Percentiles rank a stretch among this genome's conserved stretches.
Conservation (phyloP, 2,888 invertebrate species). For the Idaea biselata region DNA sequence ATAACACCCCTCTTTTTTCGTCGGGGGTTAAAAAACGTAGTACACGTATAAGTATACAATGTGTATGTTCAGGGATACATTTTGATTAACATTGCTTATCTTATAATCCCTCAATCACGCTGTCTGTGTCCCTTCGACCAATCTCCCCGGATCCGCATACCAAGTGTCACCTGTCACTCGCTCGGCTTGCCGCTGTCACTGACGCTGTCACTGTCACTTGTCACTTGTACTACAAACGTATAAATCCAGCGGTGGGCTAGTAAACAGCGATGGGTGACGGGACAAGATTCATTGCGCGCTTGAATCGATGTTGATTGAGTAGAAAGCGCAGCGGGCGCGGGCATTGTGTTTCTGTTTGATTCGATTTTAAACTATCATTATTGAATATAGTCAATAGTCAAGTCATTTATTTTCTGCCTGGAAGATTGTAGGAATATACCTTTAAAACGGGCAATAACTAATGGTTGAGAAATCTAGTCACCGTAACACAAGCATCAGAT, state of each 20-base stretch:
- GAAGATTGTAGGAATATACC: no score
- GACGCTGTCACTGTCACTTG: conserved; percentile 2
- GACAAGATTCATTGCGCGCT: conserved; percentile 4
- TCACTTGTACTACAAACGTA: conserved; percentile 7
- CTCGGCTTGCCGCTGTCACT: conserved; percentile 2
- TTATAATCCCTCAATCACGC: not conserved
- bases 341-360: not conserved
- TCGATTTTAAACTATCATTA: not conserved
- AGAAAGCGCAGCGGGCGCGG: not conserved
- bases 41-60: not conserved
- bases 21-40: no score
- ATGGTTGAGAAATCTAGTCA: no score
- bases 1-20: no score
- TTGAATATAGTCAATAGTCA: no score
- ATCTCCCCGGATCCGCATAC: not conserved
- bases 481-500: no score
- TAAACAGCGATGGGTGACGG: conserved; percentile 3
- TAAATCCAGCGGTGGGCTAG: conserved; percentile 1
- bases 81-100: not conserved
- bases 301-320: not conserved
- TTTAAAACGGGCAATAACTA: no score
- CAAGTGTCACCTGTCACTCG: conserved; percentile 2
- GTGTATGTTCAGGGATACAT: no score
- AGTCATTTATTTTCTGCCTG: no score
- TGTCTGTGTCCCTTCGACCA: not conserved